These are phyloP conservation scores for Tuta absoluta DNA, from an alignment of 2,888 invertebrate genomes.

Conservation along the genomic window DNA sequence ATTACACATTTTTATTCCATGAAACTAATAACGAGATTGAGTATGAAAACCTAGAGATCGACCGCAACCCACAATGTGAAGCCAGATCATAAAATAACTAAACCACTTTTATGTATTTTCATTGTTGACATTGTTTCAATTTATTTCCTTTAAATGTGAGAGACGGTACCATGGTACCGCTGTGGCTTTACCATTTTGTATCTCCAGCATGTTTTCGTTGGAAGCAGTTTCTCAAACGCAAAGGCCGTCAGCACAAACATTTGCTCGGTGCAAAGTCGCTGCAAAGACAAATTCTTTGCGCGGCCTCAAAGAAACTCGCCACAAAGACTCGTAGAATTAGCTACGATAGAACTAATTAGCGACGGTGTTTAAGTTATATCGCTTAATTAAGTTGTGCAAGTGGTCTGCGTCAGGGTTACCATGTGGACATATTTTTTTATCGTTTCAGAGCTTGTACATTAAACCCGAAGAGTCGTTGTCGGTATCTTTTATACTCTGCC, in stretches of 20 bases:
- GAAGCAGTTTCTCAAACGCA: conserved; percentile 34
- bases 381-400: conserved; percentile 80
- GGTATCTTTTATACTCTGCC: neutral
- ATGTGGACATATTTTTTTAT: neutral
- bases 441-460: neutral
- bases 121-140: neutral
- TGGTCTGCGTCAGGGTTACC: conserved; percentile 57
- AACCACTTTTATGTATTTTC: neutral
- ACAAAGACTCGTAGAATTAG: conserved; percentile 79
- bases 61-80: too few relatives aligned
- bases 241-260: conserved; percentile 63
- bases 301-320: conserved; percentile 74
- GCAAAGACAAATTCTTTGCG: conserved; percentile 79
- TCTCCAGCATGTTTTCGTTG: neutral
- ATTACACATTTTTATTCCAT: too few relatives aligned
- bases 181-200: neutral
- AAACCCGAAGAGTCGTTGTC: neutral
- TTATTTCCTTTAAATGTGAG: neutral
- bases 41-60: too few relatives aligned
- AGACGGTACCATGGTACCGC: neutral
- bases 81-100: too few relatives aligned
- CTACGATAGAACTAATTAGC: conserved; percentile 78
- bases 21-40: too few relatives aligned
- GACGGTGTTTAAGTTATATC: conserved; percentile 79
- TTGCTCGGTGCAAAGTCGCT: conserved; percentile 63